A percentile compares a stretch with the other conserved stretches of the same genome.
phyloP scores from a whole-genome alignment of 2,113 vertebrate species.

The Pantherophis guttatus region DNA sequence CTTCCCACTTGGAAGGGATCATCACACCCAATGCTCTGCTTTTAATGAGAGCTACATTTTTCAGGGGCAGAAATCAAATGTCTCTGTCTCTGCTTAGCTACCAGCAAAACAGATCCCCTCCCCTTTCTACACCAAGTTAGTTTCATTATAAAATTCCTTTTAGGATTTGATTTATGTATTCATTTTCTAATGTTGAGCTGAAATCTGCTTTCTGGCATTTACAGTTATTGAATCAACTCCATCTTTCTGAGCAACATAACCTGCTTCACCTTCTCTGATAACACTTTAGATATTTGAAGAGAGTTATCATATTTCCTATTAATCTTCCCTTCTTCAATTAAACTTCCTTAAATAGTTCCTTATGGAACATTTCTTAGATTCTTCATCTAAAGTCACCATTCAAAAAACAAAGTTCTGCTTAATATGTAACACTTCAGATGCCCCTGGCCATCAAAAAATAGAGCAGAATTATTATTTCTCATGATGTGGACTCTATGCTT shows the following conservation, averaged over 20 bases:
- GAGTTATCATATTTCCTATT: background rate
- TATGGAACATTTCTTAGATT: background rate
- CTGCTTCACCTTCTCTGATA: background rate
- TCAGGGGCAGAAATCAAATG: background rate
- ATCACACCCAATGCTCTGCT: background rate
- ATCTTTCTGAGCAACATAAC: background rate
- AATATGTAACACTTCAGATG: background rate
- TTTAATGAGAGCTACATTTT: background rate
- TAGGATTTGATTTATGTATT: background rate
- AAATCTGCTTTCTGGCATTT: background rate
- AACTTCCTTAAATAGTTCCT: background rate
- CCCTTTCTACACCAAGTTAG: background rate
- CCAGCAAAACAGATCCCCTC: background rate
- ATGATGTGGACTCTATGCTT: background rate
- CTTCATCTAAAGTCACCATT: background rate
- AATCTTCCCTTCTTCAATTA: background rate
- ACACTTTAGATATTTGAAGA: background rate
- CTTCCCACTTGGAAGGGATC: background rate
- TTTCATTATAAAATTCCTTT: background rate
- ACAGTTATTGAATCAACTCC: background rate
- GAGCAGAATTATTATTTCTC: background rate
- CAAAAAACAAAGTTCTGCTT: background rate
- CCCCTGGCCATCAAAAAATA: background rate
- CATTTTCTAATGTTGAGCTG: background rate
- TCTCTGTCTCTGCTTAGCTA: background rate